Evolutionary conservation across 2,797 vertebrate genomes (phyloP), one percentile per base, ranked within the genome.

Genomic region (Macrochelys suwanniensis): DNA sequence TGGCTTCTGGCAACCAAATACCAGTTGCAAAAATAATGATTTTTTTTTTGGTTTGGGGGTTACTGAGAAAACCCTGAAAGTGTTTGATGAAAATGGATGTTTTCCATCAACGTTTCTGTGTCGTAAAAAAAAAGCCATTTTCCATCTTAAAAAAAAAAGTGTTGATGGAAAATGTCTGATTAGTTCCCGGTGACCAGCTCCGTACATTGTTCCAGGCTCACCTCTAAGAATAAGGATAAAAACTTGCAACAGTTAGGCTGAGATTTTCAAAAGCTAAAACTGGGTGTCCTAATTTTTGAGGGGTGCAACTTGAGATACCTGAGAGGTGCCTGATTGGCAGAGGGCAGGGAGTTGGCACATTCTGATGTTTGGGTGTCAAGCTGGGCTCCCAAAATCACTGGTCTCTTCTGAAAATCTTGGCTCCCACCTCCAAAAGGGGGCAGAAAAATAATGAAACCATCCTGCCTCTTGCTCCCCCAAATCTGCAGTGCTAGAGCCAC

Each of bases 261-360:
- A 97, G 96, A 94, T 94, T 96, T 96, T 89, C 97, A 92, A 97
- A 96, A 96, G 92, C 96, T 95, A 97, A 96, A 97, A 97, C 82
- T 90, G 89, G 28, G 23, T 96, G 92, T 74, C 5, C 59, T 94
- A 65, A 93, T 1, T 96, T 95, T 92, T 93, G 95, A 95, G 59
- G 16, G 94, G 65, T 80, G 91, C 90, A 93, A 76, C 93, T 28
- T 84, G 89, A 93, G 74, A 53, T 53, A 45, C 54, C 82, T 93
- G 92, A 91, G 82, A 90, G 92, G 54, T 84, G 87, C 71, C 88
- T 87, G 87, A 94, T 85, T 56, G 65, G n/a, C 68, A 88, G 42
- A 47, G 93, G 85, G 87, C 16, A 82, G 80, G 87, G 80, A 90
- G 95, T 53, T 81, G 89, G 85, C 82, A 95, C 13, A 16, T 28